Evolutionary conservation across 2,113 vertebrate genomes (phyloP).

Genomic region (Glaucomys volans): DNA sequence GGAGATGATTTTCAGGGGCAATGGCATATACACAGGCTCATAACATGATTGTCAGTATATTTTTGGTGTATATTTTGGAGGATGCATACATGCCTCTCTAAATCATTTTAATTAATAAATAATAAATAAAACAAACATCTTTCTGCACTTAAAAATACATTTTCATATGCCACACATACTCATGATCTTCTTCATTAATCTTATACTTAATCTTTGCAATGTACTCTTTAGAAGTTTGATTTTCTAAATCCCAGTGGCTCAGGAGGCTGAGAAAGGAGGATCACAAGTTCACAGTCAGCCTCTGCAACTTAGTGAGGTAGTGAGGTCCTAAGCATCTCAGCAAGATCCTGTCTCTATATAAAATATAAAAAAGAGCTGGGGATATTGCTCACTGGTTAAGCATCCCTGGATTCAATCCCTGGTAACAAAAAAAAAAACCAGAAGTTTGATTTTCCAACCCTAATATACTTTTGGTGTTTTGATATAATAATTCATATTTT

Average conservation of each 20-base stretch:
- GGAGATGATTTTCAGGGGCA: background rate
- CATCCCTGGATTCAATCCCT: no score
- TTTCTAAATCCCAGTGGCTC: background rate
- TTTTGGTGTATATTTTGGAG: background rate
- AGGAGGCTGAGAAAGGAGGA: no score
- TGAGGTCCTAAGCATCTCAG: no score
- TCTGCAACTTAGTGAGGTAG: no score
- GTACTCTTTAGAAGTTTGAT: background rate
- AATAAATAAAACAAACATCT: background rate
- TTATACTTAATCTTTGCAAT: background rate
- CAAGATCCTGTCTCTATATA: no score
- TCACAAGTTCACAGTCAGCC: no score
- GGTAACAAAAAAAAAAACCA: no score
- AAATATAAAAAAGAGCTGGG: no score
- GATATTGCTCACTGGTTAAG: no score
- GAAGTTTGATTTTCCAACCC: background rate
- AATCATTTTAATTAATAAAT: background rate
- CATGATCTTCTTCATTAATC: background rate
- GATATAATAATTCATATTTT: background rate
- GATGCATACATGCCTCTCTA: background rate
- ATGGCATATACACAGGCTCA: background rate
- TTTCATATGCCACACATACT: background rate
- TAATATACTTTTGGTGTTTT: background rate
- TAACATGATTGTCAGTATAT: background rate
- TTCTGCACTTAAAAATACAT: background rate